Base-by-base conservation (phyloP, 2,797 vertebrate species). In the Neoniphon sammara region DNA sequence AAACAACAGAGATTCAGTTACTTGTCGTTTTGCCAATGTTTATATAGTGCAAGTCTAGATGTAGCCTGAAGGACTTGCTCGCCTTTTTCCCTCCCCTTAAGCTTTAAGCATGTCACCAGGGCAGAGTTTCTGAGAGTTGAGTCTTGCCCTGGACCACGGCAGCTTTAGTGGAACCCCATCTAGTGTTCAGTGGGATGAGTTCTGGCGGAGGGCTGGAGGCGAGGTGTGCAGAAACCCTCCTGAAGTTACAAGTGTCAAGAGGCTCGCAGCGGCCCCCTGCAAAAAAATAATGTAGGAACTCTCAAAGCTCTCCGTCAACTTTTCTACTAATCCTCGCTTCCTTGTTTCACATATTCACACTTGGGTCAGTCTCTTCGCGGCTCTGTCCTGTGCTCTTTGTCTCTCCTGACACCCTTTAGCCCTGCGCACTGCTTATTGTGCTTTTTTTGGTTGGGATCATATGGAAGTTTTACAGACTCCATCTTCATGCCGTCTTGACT, bases 11-110 rank as follows among this genome's bases (percentile, higher is more conserved):
- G 95, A 82, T 95, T 95, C 93, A 85, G 94, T 96, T 92, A 95
- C 95, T 95, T 96, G 96, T 96, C 94, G 92, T 93, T 94, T 94
- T 96, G 95, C 95, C 95, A 96, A 96, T 96, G 95, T 97, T 97
- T 97, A 94, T 95, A 94, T 94, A 95, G 94, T 91, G 92, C 91
- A 94, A 94, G 95, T 96, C 96, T 95, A 96, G 95, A 95, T 97
- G 94, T 95, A 94, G 94, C 94, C 94, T 95, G 93, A 93, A 96
- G 95, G 94, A 95, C 94, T 85, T 65, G 82, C 91, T 91, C 87
- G 88, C 83, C 75, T 83, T 82, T 88, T 78, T 91, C 85, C 87
- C 90, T 91, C 89, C 90, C 89, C 89, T 88, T 85, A 85, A 88
- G 91, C 87, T 91, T 94, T 88, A 94, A 94, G 91, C 93, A 94